phyloP scores from a whole-genome alignment of 2,888 invertebrate species.

The Agrochola lychnidis region DNA sequence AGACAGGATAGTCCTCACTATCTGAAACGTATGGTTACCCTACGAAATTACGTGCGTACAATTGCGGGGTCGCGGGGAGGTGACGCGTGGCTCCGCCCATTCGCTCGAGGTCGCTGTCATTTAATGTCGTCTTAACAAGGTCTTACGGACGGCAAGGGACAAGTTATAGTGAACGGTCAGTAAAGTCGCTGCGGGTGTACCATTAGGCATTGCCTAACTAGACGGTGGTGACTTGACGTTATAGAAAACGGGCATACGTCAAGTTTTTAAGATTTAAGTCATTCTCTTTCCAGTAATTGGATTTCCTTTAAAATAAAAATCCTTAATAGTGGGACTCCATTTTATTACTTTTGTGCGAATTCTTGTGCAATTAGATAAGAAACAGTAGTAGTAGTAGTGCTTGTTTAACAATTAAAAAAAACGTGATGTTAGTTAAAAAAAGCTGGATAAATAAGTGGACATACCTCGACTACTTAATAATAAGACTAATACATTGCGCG shows the following conservation, averaged over 20 bases:
- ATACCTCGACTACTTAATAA: constrained; percentile 7
- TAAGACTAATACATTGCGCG: constrained; percentile 7
- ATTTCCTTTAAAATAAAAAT: constrained; percentile 27
- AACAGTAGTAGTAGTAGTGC: constrained; percentile 20
- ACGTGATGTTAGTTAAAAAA: constrained; percentile 31
- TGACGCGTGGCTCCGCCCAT: no score
- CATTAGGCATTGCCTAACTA: neutral
- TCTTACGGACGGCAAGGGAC: no score
- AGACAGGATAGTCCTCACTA: no score
- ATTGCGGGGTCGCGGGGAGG: no score
- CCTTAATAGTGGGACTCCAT: constrained; percentile 9
- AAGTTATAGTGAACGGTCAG: no score
- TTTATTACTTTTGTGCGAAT: constrained; percentile 41
- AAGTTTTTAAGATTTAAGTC: neutral
- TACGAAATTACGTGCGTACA: no score
- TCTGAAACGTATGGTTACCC: no score
- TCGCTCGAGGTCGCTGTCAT: no score
- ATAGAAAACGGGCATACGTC: neutral
- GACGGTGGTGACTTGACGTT: neutral
- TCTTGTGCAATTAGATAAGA: constrained; percentile 31
- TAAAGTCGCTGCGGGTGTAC: neutral
- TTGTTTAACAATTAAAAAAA: neutral
- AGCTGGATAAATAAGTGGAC: neutral
- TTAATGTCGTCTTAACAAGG: no score
- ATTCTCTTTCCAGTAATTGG: no score